Evolutionary conservation across 2,113 vertebrate species (phyloP), one percentile per base, ranked within the genome.

Genomic region (Laticauda laticaudata): DNA sequence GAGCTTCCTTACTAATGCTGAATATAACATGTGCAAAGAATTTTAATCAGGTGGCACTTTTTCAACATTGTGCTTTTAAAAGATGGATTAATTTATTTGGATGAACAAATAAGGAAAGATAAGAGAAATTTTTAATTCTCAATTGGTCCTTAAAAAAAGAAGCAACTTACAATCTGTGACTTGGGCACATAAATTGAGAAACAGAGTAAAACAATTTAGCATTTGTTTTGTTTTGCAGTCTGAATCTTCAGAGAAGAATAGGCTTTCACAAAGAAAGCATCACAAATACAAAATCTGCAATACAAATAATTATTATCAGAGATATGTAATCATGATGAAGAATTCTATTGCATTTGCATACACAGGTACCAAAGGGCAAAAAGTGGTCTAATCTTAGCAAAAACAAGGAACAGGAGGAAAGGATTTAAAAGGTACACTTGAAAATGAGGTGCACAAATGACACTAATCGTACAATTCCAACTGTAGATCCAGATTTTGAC

Each of bases 191-290:
- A 53, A 54, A 6, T n/a, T 89, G 54, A 85, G 15, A 75, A 54
- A 87, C 90, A 90, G 18, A 54, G 24, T 18, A 26, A 92, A 56
- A 88, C 0, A 4, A 61, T 85, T 3, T 14, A 2, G 0, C 20
- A 64, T 56, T 0, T 0, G 59, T 3, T 91, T 59, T 90, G 0
- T 55, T 69, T 93, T 11, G 29, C 39, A 53, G 24, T 3, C 0
- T 1, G 61, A 89, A 0, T 0, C 2, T 87, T 75, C 0, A 0
- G 2, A 92, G 86, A 75, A 23, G 1, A 0, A 20, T 14, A 86
- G 43, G 87, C 18, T 12, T 9, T 3, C 15, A 51, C 0, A 29
- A 91, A 87, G 59, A 0, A 0, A 43, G 90, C 34, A 5, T 26
- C 21, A 87, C 45, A 1, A 26, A 34, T n/a, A 69, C 29, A n/a